Evolutionary conservation across 2,113 vertebrate genomes (phyloP), one percentile per base, ranked within the genome.

Genomic region (Seriola dumerili): DNA sequence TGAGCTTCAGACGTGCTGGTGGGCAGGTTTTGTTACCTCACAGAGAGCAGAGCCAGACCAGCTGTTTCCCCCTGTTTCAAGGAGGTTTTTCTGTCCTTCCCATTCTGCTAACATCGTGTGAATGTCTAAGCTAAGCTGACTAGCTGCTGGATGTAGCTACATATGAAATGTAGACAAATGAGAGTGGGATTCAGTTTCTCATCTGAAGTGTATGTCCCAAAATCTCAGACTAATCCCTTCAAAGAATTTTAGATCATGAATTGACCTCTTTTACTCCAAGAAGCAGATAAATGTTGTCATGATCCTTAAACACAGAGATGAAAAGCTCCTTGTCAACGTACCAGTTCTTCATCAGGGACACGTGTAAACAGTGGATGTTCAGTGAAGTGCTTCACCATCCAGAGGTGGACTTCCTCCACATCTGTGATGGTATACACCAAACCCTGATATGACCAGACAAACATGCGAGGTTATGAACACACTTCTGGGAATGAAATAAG

Each of bases 371-470:
- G 94, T 0, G 96, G 96, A 85, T 98, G 97, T 67, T 96, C 95
- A 23, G 90, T 94, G 83, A 98, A 97, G 85, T 98, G 97, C 64
- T 94, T 96, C 64, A 97, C 95, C 94, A 98, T 98, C 97, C 97
- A 98, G 21, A 94, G 59, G 64, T 98, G 96, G 0, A 97, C 96
- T 50, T 98, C 97, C 84, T 96, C 95, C 78, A 98, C 97, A 72
- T 98, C 97, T 0, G 97, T 97, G 72, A 96, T 96, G 68, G 97
- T 97, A 42, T 98, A 98, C 0, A 98, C 96, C 88, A 97, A 93
- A 55, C 97, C 97, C 97, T 98, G 89, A 64, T 32, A 42, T 13
- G 64, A 67, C 5, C 83, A 85, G 55, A 85, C 61, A 88, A 65
- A 81, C 72, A 80, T 42, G 17, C 16, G 21, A 81, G 63, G 72